Base-by-base conservation (phyloP, 2,113 vertebrate species). In the Saimiri boliviensis region DNA sequence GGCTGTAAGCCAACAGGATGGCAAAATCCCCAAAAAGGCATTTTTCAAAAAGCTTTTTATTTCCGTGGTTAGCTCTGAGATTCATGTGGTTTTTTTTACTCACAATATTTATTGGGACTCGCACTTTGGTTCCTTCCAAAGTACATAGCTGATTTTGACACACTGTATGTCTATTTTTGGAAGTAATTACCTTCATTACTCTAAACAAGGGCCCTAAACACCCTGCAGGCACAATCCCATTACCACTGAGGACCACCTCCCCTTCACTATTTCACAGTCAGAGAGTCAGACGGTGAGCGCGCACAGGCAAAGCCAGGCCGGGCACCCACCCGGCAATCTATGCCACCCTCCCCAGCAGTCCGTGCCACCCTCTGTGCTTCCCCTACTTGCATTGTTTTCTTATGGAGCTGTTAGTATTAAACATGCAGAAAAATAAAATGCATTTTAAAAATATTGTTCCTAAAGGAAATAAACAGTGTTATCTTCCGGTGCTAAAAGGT, bases 211-310 rank as follows among this genome's bases (percentile, higher is more conserved):
- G 45, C 6, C 25, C 30, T 84, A 35, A 54, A 1, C 9, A 68
- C 14, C 21, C 2, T 13, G 9, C 16, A 52, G n/a, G 12, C 11
- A 3, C 17, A 27, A 2, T 12, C 1, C 9, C 17, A 9, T 19
- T 5, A 30, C 37, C 13, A 52, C 27, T 21, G 6, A 52, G 23
- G n/a, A 9, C 52, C 11, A 6, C 7, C 27, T 35, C 7, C 10
- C n/a, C 2, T 30, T 74, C 10, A 5, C 17, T 8, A 30, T 37
- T 47, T 52, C 16, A 20, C 8, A 23, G 42, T 71, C 85, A 63
- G 8, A 63, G 8, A 79, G 42, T 71, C 85, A 63, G 2, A 79
- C 37, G 37, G 5, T 16, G 4, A 84, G 21, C 20, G 37, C 9
- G 0, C 1, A 12, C n/a, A 35, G 17, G 17, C 8, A 12, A 4